These are phyloP conservation scores for Megathymus violae DNA, from an alignment of 1,140 invertebrate species.

Conservation along the genomic window DNA sequence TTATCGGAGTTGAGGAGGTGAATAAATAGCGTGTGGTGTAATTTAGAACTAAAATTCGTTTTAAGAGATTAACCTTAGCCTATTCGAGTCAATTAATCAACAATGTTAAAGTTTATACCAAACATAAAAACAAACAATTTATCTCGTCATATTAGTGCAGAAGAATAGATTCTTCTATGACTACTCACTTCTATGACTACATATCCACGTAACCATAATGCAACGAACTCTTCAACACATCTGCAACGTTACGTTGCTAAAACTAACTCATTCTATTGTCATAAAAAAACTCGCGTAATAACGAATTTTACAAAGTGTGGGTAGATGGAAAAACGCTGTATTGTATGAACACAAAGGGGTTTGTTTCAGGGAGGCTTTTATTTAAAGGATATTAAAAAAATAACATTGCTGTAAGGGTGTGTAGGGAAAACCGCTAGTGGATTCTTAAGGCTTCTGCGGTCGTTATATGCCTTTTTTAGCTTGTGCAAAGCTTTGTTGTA, in stretches of 20 bases:
- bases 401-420: slow-evolving; percentile 3
- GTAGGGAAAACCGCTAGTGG: not conserved
- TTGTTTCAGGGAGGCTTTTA: slow-evolving; percentile 20
- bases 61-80: too few relatives aligned
- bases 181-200: too few relatives aligned
- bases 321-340: slow-evolving; percentile 16
- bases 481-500: slow-evolving; percentile 6
- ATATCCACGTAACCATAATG: too few relatives aligned
- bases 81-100: too few relatives aligned
- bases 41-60: too few relatives aligned
- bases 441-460: slow-evolving; percentile 13
- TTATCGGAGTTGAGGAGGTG: too few relatives aligned
- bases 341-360: slow-evolving; percentile 20
- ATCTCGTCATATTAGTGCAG: too few relatives aligned
- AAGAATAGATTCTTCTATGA: too few relatives aligned
- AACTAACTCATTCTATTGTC: slow-evolving; percentile 10
- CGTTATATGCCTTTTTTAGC: slow-evolving; percentile 8
- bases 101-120: too few relatives aligned
- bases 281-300: slow-evolving; percentile 19
- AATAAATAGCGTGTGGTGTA: too few relatives aligned
- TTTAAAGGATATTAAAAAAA: slow-evolving; percentile 31
- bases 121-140: too few relatives aligned
- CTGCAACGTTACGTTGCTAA: not conserved
- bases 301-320: slow-evolving; percentile 17
- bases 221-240: too few relatives aligned